A percentile compares a stretch with the other conserved stretches of the same genome.
Conservation (phyloP, 2,888 invertebrate genomes). For the Ormyrus thymus region DNA sequence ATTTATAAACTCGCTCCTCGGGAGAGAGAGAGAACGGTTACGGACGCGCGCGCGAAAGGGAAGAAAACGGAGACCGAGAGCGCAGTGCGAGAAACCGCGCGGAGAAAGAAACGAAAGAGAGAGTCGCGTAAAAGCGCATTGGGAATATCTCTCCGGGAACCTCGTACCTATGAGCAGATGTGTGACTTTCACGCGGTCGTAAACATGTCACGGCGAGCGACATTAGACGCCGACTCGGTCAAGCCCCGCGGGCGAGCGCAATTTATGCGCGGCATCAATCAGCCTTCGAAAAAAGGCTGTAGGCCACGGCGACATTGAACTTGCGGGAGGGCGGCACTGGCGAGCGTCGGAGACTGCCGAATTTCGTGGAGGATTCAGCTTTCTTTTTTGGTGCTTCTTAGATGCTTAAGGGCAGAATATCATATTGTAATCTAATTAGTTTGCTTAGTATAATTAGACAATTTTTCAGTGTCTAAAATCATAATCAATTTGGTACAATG, state of each 20-base stretch:
- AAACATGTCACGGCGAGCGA: constrained; percentile 44
- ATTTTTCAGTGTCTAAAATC: too few relatives aligned
- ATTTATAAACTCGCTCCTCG: constrained; percentile 6
- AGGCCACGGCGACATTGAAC: constrained; percentile 46
- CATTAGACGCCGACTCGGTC: constrained; percentile 47
- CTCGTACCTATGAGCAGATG: constrained; percentile 18
- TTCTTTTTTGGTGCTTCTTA: not conserved
- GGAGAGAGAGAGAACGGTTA: not conserved
- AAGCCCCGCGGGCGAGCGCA: constrained; percentile 5
- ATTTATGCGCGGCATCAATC: constrained; percentile 48
- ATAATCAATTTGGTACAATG: too few relatives aligned
- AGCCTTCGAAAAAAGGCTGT: constrained; percentile 31
- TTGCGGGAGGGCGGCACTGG: constrained; percentile 14
- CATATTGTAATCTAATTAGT: too few relatives aligned
- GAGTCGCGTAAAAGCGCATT: constrained; percentile 26
- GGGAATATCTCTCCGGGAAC: constrained; percentile 26
- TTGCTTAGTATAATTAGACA: too few relatives aligned
- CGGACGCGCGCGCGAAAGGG: not conserved
- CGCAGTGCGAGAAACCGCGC: not conserved
- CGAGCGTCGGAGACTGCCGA: constrained; percentile 28
- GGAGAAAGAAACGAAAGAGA: constrained; percentile 28
- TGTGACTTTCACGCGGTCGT: constrained; percentile 51
- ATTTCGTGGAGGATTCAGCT: constrained; percentile 11
- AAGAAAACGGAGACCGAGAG: not conserved
- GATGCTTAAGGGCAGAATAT: too few relatives aligned